phyloP scores from a whole-genome alignment of 2,797 vertebrate genomes.

The Acrossocheilus wenchowensis region DNA sequence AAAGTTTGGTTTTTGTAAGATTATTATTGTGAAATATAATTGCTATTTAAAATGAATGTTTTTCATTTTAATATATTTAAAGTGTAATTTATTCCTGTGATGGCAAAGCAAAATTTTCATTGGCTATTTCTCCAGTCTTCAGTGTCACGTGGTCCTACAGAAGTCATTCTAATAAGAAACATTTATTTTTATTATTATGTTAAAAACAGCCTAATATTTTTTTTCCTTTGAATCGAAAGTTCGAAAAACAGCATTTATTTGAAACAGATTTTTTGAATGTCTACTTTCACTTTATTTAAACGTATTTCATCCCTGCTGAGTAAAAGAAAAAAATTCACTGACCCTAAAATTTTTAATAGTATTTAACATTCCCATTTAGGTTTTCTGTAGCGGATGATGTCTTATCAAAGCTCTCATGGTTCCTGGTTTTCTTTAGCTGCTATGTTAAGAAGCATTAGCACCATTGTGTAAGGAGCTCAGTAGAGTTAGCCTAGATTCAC shows the following conservation, averaged over 20 bases:
- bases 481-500: slow-evolving; percentile 22
- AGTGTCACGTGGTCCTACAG: not conserved
- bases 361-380: not conserved
- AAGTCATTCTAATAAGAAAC: not conserved
- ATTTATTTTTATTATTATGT: not conserved
- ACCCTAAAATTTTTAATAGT: not conserved
- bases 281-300: not conserved
- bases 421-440: slow-evolving; percentile 32
- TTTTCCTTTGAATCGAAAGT: not conserved
- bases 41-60: not conserved
- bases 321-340: not conserved
- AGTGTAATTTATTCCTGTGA: not conserved
- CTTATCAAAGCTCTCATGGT: slow-evolving; percentile 22
- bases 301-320: not conserved
- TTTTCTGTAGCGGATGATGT: not conserved
- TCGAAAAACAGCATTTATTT: not conserved
- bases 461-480: slow-evolving; percentile 44
- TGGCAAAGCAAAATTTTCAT: not conserved
- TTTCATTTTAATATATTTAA: not conserved
- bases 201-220: not conserved
- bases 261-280: not conserved
- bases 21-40: not conserved
- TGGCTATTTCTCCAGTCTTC: not conserved
- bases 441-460: slow-evolving; percentile 40
- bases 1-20: not conserved